Base-by-base conservation (phyloP, 2,888 invertebrate species). In the Philonicus albiceps region DNA sequence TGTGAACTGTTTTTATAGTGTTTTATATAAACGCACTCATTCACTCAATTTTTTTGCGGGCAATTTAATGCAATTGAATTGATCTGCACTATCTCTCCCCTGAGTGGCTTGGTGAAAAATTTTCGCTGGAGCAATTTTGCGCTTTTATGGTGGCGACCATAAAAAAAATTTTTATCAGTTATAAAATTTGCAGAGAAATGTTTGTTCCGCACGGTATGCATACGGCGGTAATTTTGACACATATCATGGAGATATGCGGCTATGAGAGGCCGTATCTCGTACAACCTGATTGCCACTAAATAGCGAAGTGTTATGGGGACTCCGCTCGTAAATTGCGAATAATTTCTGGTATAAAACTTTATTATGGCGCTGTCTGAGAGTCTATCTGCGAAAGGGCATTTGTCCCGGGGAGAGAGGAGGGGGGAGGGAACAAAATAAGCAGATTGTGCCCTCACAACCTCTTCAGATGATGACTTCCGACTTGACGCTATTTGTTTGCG, bases 251-350 rank as follows among this genome's bases (percentile, higher is more conserved):
- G 84, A 40, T 73, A 37, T 73, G 31, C 43, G 31, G 40, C 73
- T 31, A 40, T 73, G 19, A 37, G 31, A 22, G 31, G 40, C 73
- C 43, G 34, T 84, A 73, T 73, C 72, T 73, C 27, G 73, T 37
- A 16, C n/a, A 72, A 84, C 37, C 40, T 84, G 84, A 84, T 84
- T 84, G 64, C 84, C 40, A 40, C 84, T 84, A 84, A 84, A 40
- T 84, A 84, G 40, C 11, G 73, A 37, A 84, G 40, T 27, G 22
- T 37, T 40, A 84, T 34, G 34, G 84, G 19, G 40, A 16, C 22
- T 40, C 72, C 1, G 64, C 16, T 27, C 84, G 37, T 72, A 72
- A 84, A 84, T 84, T 84, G 34, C 84, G 72, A 40, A 84, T 84
- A 84, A 84, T 73, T 84, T 73, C 37, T 16, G 27, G 22, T 30